Conservation (phyloP, 1,140 invertebrate species). For the Colletes gigas region DNA sequence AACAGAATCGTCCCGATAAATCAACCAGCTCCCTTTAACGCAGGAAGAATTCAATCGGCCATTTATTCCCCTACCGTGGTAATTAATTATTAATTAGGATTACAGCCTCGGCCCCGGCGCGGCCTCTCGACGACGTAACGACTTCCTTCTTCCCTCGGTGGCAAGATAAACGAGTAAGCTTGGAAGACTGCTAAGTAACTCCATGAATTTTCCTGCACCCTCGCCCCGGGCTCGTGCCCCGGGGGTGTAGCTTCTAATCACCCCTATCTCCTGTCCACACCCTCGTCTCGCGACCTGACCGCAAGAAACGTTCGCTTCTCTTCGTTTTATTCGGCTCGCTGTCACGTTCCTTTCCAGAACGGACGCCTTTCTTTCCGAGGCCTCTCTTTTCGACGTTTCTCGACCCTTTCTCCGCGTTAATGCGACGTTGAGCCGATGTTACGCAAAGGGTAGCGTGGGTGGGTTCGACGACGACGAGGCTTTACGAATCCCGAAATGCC, state of each 20-base stretch:
- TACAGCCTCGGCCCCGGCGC: conserved; percentile 55
- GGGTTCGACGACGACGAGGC: conserved; percentile 53
- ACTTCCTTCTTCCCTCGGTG: conserved; percentile 58
- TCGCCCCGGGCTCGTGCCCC: conserved; percentile 65
- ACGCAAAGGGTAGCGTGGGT: conserved; percentile 35
- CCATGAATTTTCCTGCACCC: conserved; percentile 78
- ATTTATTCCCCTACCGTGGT: conserved; percentile 58
- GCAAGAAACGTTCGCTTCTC: neutral
- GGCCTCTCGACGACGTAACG: conserved; percentile 62
- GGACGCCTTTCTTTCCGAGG: neutral
- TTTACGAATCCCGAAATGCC: conserved; percentile 63
- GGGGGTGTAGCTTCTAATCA: conserved; percentile 76
- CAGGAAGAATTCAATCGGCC: conserved; percentile 67
- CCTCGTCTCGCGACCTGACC: conserved; percentile 60
- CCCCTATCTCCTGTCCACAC: conserved; percentile 75
- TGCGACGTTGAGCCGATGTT: conserved; percentile 52
- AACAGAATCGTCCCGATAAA: conserved; percentile 55
- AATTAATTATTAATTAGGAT: conserved; percentile 71
- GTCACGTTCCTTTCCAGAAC: neutral
- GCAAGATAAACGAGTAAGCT: conserved; percentile 74
- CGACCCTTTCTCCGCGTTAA: conserved; percentile 43
- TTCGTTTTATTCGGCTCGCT: neutral
- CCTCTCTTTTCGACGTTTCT: conserved; percentile 24
- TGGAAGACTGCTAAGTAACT: conserved; percentile 72
- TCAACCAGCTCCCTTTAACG: conserved; percentile 43